Evolutionary conservation across 2,113 vertebrate species (phyloP), one percentile per base, ranked within the genome.

Genomic region (Crotalus viridis): DNA sequence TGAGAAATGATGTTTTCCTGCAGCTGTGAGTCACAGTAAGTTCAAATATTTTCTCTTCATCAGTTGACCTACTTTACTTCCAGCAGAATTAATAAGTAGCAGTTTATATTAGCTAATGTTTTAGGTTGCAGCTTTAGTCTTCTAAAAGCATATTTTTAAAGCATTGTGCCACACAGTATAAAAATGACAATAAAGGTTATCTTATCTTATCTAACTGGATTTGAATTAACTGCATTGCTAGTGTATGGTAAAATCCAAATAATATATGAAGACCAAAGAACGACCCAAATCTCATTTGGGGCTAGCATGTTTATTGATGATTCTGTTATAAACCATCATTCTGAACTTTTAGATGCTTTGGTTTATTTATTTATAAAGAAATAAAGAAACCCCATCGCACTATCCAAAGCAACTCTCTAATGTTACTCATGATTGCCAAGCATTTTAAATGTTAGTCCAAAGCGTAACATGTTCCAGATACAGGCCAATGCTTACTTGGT

Each of bases 1-100:
- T 93, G 93, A 96, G 91, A 95, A 95, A 94, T 94, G 94, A 69
- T 28, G 8, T 69, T 96, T 96, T 92, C 89, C n/a, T 4, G 54
- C 94, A 95, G 93, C 95, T 94, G 95, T 94, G 61, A 92, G 89
- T 94, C 92, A 93, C 46, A 89, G 56, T 87, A 86, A 90, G 24
- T 55, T 54, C 55, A 85, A 74, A 56, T 48, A 0, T 0, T 54
- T 85, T 56, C 26, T 48, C 85, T 89, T 54, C 46, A 33, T 48
- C 64, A 54, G 87, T 91, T 94, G 93, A 91, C 48, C 56, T 87
- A 59, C 22, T 89, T 52, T 28, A 56, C 39, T 52, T 86, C 52
- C 81, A 59, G 21, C 57, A 81, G 17, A 48, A 57, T 90, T 87
- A 93, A 59, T 21, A 88, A 59, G 28, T 26, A 39, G 51, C 89